Base-by-base conservation (phyloP, 2,888 invertebrate genomes). In the Orchesellides sinensis region DNA sequence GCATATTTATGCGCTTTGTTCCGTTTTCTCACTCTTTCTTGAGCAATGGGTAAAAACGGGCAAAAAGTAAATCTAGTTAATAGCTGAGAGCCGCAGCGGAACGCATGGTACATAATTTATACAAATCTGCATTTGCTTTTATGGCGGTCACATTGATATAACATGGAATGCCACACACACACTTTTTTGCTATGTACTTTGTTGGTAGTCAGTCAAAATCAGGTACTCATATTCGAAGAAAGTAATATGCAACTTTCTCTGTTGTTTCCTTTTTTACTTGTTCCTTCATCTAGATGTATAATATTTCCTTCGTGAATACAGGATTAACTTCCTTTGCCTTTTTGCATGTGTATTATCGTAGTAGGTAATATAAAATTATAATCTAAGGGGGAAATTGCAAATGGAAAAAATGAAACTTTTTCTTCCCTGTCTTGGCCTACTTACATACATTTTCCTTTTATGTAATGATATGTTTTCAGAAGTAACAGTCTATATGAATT, bases 181-280 rank as follows among this genome's bases (percentile, higher is more conserved):
- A 40, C 40, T 8, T 14, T n/a, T 14, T 40, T n/a, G n/a, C 40
- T n/a, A 40, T 32, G 40, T 25, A n/a, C n/a, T 54, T 25, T 29
- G 59, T 14, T 6, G 25, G 74, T 61, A 75, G 54, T 56, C 40
- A 61, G 73, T 59, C 74, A 74, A 74, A 75, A 66, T 75, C 75
- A 75, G 75, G 65, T 49, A n/a, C n/a, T n/a, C n/a, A 56, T 70
- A 75, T 66, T 75, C 66, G n/a, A n/a, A n/a, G n/a, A n/a, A n/a
- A n/a, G n/a, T n/a, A n/a, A n/a, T n/a, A 40, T 74, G 74, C 75
- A 66, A 66, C 45, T 66, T 75, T 66, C 65, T 65, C 47, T 65
- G 74, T 74, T 47, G 17, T 52, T 61, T 73, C 25, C 32, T 72
- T 52, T 52, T 63, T 70, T 40, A 40, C 49, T 19, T 49, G 12